Percentiles rank a stretch among this genome's conserved stretches.
Evolutionary conservation across 2,113 vertebrate genomes (phyloP).

Genomic region (Telmatochromis sp.): DNA sequence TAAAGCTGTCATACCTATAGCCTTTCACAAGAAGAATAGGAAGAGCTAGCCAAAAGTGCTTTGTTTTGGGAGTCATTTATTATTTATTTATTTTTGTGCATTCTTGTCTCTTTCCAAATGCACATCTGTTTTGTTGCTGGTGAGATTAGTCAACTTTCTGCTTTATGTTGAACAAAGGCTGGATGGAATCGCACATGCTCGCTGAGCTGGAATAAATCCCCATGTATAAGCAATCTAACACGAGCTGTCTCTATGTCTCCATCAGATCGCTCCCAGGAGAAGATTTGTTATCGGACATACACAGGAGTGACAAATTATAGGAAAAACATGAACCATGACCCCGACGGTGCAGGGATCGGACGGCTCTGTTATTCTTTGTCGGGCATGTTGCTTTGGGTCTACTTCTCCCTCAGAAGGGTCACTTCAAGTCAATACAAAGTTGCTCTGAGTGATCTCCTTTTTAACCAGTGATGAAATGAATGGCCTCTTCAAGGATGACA

Average conservation of each 20-base stretch:
- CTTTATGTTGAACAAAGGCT: slow-evolving; percentile 9
- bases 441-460: background rate
- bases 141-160: slow-evolving; percentile 28
- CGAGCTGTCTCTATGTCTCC: slow-evolving; percentile 4
- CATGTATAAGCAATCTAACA: slow-evolving; percentile 34
- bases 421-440: background rate
- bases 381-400: background rate
- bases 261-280: slow-evolving; percentile 46
- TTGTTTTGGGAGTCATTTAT: background rate
- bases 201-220: slow-evolving; percentile 27
- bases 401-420: background rate
- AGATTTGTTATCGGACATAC: background rate
- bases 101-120: background rate
- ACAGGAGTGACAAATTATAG: background rate
- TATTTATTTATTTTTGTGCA: background rate
- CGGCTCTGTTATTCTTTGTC: background rate
- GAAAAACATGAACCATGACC: background rate
- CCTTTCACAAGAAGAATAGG: slow-evolving; percentile 9
- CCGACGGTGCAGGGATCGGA: background rate
- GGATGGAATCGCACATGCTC: slow-evolving; percentile 17
- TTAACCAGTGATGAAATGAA: background rate
- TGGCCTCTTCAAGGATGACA: background rate
- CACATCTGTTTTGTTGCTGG: background rate
- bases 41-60: background rate
- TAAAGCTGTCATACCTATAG: slow-evolving; percentile 47